Evolutionary conservation across 2,113 vertebrate genomes (phyloP), one percentile per base, ranked within the genome.

Genomic region (Pelusios castaneus): DNA sequence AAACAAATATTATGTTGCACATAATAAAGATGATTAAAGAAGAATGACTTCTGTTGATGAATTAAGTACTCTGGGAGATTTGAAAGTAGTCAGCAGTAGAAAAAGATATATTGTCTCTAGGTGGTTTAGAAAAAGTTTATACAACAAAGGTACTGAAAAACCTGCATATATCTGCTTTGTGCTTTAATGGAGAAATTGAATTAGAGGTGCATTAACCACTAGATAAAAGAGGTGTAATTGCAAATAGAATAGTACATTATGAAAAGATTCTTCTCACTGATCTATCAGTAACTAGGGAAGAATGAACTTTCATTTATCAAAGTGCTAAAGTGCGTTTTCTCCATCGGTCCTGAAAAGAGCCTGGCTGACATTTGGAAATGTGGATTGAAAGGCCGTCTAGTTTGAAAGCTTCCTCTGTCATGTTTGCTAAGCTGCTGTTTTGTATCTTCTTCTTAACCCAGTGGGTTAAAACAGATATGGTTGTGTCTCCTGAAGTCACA

Each of bases 141-240:
- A 13, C 3, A 14, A 56, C 13, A 76, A 2, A 10, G 1, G 0
- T 5, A 27, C 3, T 24, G 27, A 70, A 13, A 45, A 77, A 27
- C 1, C 41, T 80, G 54, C 4, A 67, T 2, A 3, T 47, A 11
- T 24, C 29, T 73, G 75, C 3, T 87, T 63, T 70, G 38, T 88
- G 63, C 38, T 85, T 92, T 95, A 79, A 87, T 52, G 60, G n/a
- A 76, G 29, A 75, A 90, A 58, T 43, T 55, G 2, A 55, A 1
- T 52, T 76, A 11, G 24, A 81, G 79, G 19, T 31, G 51, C 16
- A 85, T 4, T 16, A 55, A 80, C 10, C 27, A 79, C 1, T 56
- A 31, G 1, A 52, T 91, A 89, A 83, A 45, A 84, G 75, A 31
- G 9, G 3, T 25, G 34, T 2, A 80, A 22, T 11, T 87, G 16